Conservation (phyloP, 2,797 vertebrate genomes). For the Antennarius maculatus region DNA sequence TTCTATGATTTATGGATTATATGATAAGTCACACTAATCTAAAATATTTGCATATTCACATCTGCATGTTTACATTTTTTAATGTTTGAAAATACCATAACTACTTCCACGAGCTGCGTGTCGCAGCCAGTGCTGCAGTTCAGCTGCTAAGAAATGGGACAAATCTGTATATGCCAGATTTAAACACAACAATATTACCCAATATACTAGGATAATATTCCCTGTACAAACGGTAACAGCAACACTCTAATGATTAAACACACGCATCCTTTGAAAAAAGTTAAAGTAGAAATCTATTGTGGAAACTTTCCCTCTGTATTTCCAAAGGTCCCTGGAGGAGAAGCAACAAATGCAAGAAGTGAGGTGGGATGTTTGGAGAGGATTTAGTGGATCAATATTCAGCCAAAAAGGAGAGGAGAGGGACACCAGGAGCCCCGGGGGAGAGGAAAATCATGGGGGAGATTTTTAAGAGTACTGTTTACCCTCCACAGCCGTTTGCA, state of each 20-base stretch:
- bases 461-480: constrained; percentile 78
- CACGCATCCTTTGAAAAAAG: constrained; percentile 22
- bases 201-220: no score
- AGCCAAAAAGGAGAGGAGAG: constrained; percentile 64
- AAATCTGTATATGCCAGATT: no score
- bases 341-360: constrained; percentile 80
- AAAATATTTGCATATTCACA: no score
- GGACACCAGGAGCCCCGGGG: constrained; percentile 67
- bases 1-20: no score
- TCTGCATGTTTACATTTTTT: no score
- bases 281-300: constrained; percentile 59
- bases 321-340: constrained; percentile 70
- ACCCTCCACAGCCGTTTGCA: constrained; percentile 68
- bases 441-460: constrained; percentile 66
- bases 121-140: no score
- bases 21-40: no score
- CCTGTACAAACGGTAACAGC: constrained; percentile 17
- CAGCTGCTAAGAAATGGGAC: no score
- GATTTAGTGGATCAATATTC: constrained; percentile 78
- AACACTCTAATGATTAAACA: background rate
- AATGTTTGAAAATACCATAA: no score
- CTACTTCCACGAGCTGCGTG: no score
- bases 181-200: no score
- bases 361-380: constrained; percentile 74
- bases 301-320: constrained; percentile 71